A percentile compares a stretch with the other conserved stretches of the same genome.
These are phyloP conservation scores for Typhlichthys subterraneus DNA, from an alignment of 2,797 vertebrate genomes.

Conservation along the genomic window DNA sequence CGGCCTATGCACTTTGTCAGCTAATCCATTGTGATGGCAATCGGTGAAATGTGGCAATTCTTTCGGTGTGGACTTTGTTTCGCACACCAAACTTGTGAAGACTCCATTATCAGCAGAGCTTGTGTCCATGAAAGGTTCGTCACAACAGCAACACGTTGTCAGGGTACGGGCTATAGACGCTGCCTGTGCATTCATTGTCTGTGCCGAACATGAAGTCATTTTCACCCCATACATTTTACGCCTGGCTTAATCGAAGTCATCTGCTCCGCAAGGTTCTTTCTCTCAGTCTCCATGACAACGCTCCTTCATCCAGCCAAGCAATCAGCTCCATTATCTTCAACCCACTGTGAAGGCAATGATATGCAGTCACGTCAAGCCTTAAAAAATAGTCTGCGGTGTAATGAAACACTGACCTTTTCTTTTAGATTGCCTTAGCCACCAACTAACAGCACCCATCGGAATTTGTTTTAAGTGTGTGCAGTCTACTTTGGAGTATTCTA, in stretches of 20 bases:
- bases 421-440: not conserved
- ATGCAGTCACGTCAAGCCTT: not conserved
- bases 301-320: slow-evolving; percentile 42
- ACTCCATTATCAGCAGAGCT: too few relatives aligned
- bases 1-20: not conserved
- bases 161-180: slow-evolving; percentile 24
- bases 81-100: too few relatives aligned
- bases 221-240: slow-evolving; percentile 24
- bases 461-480: not conserved
- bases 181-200: not conserved
- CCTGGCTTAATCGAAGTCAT: slow-evolving; percentile 36
- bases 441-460: not conserved
- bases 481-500: not conserved
- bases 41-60: too few relatives aligned
- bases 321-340: slow-evolving; percentile 33
- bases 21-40: not conserved
- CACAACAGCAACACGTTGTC: slow-evolving; percentile 4
- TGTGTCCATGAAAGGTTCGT: not conserved
- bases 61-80: too few relatives aligned
- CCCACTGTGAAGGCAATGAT: slow-evolving; percentile 19
- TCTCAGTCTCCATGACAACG: slow-evolving; percentile 64
- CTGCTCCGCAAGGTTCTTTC: slow-evolving; percentile 36
- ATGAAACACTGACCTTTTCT: slow-evolving; percentile 21
- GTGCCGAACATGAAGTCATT: slow-evolving; percentile 28
- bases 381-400: slow-evolving; percentile 9